phyloP scores from a whole-genome alignment of 1,140 invertebrate genomes.

The Ips nitidus region DNA sequence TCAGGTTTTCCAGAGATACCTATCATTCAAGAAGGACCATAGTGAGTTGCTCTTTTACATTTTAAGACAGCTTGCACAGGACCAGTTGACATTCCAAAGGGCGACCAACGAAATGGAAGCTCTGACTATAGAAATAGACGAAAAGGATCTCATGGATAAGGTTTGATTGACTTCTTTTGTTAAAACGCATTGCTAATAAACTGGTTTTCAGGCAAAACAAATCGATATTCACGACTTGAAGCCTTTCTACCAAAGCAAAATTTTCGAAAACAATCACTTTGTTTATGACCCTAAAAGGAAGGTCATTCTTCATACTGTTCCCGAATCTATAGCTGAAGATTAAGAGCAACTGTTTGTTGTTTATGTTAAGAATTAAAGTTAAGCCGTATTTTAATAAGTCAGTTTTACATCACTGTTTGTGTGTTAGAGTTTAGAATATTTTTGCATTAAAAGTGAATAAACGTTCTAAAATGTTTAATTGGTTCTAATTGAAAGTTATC shows the following conservation, averaged over 20 bases:
- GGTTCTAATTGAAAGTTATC: too few species aligned
- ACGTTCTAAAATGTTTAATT: too few species aligned
- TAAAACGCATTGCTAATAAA: background rate
- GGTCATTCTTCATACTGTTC: conserved; percentile 81
- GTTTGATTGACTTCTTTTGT: conserved; percentile 50
- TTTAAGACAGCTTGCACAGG: conserved; percentile 88
- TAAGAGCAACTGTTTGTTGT: background rate
- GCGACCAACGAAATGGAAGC: conserved; percentile 73
- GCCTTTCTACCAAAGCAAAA: conserved; percentile 88
- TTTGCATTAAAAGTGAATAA: too few species aligned
- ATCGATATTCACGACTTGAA: conserved; percentile 89
- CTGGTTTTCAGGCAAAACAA: conserved; percentile 76
- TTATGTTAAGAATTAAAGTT: too few species aligned
- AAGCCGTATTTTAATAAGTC: too few species aligned
- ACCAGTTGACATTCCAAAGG: conserved; percentile 85
- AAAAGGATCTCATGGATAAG: conserved; percentile 87
- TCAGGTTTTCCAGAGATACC: conserved; percentile 90
- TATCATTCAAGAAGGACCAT: conserved; percentile 93
- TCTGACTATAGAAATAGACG: conserved; percentile 82
- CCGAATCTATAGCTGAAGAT: conserved; percentile 54
- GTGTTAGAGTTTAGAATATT: too few species aligned
- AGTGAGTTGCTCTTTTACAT: conserved; percentile 96
- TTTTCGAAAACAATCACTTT: conserved; percentile 91
- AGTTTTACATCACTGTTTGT: too few species aligned
- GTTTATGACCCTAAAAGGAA: conserved; percentile 81